Percentiles rank a stretch among this genome's conserved stretches.
Evolutionary conservation across 2,113 vertebrate genomes (phyloP).

Genomic region (Hemibagrus wyckioides): DNA sequence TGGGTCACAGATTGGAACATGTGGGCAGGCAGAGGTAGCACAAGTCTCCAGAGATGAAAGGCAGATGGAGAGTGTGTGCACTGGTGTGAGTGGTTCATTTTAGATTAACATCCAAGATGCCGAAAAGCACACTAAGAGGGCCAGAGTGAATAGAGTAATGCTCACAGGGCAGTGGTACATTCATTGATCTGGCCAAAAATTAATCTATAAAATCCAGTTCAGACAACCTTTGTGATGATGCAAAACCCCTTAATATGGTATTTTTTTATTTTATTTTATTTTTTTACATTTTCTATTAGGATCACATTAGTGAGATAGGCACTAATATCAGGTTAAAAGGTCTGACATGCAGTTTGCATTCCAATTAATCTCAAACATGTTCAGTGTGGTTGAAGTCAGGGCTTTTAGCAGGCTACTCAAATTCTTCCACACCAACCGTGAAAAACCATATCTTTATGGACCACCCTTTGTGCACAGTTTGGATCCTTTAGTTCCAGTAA

Average conservation of each 20-base stretch:
- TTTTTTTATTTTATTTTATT: too few relatives aligned
- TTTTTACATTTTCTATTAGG: background rate
- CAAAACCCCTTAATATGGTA: background rate
- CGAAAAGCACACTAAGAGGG: conserved; percentile 4
- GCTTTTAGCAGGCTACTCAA: too few relatives aligned
- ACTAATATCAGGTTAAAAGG: too few relatives aligned
- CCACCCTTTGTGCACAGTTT: too few relatives aligned
- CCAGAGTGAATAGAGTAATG: background rate
- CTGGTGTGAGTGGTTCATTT: conserved; percentile 52
- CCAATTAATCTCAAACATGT: too few relatives aligned
- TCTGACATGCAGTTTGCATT: too few relatives aligned
- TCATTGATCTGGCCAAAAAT: background rate
- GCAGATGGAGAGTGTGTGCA: conserved; percentile 58
- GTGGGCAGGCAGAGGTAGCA: conserved; percentile 62
- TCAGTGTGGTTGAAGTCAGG: too few relatives aligned
- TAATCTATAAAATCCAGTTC: background rate
- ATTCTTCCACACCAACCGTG: too few relatives aligned
- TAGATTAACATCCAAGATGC: conserved; percentile 36
- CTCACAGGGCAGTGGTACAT: background rate
- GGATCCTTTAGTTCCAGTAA: too few relatives aligned
- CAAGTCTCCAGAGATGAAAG: conserved; percentile 55
- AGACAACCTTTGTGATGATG: background rate
- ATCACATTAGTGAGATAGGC: too few relatives aligned
- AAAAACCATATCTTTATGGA: too few relatives aligned
- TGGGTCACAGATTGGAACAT: conserved; percentile 62